A percentile compares a stretch with the other conserved stretches of the same genome.
Evolutionary conservation across 1,140 invertebrate species (phyloP).

Genomic region (Drosophila subpulchrella): DNA sequence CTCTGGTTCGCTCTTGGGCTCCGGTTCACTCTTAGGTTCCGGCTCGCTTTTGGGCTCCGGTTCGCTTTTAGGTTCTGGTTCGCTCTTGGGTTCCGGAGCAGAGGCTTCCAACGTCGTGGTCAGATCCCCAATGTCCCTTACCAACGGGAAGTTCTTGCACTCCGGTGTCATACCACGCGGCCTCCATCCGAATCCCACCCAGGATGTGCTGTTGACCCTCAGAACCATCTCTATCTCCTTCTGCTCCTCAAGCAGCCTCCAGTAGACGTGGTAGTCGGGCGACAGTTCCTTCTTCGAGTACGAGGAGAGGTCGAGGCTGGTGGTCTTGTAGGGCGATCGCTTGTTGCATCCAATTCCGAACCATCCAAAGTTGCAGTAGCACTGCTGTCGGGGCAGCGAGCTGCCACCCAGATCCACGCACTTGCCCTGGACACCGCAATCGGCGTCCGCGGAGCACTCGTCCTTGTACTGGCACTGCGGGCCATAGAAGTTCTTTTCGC

Average conservation of each 20-base stretch:
- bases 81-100: slow-evolving; percentile 56
- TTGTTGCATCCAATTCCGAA: slow-evolving; percentile 92
- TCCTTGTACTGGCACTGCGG: slow-evolving; percentile 93
- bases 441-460: slow-evolving; percentile 92
- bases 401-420: slow-evolving; percentile 93
- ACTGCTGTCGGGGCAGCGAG: slow-evolving; percentile 92
- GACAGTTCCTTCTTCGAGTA: slow-evolving; percentile 91
- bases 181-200: slow-evolving; percentile 94
- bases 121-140: slow-evolving; percentile 85
- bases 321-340: slow-evolving; percentile 88
- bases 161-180: slow-evolving; percentile 89
- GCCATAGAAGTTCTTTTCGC: slow-evolving; percentile 92
- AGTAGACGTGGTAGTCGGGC: slow-evolving; percentile 91
- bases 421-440: slow-evolving; percentile 93
- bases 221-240: slow-evolving; percentile 94
- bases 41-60: slow-evolving; percentile 55
- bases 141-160: slow-evolving; percentile 91
- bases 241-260: slow-evolving; percentile 91
- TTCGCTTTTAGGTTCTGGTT: slow-evolving; percentile 62
- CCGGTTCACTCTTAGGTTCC: slow-evolving; percentile 62
- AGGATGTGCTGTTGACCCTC: slow-evolving; percentile 93
- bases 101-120: slow-evolving; percentile 56
- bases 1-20: slow-evolving; percentile 76
- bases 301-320: slow-evolving; percentile 87
- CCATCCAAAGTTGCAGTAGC: slow-evolving; percentile 95